These are phyloP conservation scores for Leptinotarsa lineolata DNA, from an alignment of 1,140 invertebrate species.

Conservation along the genomic window DNA sequence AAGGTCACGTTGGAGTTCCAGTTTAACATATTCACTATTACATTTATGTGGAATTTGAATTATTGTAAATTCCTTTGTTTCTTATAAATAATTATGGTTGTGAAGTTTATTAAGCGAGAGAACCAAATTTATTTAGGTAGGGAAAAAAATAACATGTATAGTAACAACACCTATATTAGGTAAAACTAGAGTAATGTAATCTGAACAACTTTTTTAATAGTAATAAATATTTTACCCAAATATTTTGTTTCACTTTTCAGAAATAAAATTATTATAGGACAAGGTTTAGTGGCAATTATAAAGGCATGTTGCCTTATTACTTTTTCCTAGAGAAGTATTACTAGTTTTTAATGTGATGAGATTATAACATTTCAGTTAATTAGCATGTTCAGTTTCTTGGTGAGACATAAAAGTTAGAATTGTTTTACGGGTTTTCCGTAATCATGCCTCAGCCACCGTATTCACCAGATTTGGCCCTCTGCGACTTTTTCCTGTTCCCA, in stretches of 20 bases:
- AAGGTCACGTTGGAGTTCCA: not conserved
- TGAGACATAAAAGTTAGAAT: too few relatives aligned
- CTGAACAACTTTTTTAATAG: not conserved
- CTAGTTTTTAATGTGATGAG: too few relatives aligned
- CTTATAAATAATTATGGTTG: constrained; percentile 4
- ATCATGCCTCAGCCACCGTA: too few relatives aligned
- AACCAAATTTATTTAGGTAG: constrained; percentile 3
- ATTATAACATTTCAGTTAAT: too few relatives aligned
- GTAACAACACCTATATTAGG: constrained; percentile 16
- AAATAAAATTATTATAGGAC: too few relatives aligned
- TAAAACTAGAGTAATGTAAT: not conserved
- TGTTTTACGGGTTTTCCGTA: too few relatives aligned
- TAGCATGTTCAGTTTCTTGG: too few relatives aligned
- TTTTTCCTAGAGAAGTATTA: too few relatives aligned
- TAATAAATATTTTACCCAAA: not conserved
- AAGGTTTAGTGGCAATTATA: too few relatives aligned
- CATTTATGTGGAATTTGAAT: constrained; percentile 11
- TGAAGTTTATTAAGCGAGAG: not conserved
- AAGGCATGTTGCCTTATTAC: too few relatives aligned
- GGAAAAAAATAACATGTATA: not conserved
- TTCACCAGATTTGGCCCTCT: too few relatives aligned
- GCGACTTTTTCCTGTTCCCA: too few relatives aligned
- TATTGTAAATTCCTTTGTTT: not conserved
- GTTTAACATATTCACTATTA: not conserved
- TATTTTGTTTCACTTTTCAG: not conserved